Base-by-base conservation (phyloP, 2,113 vertebrate genomes). In the Xiphophorus couchianus region DNA sequence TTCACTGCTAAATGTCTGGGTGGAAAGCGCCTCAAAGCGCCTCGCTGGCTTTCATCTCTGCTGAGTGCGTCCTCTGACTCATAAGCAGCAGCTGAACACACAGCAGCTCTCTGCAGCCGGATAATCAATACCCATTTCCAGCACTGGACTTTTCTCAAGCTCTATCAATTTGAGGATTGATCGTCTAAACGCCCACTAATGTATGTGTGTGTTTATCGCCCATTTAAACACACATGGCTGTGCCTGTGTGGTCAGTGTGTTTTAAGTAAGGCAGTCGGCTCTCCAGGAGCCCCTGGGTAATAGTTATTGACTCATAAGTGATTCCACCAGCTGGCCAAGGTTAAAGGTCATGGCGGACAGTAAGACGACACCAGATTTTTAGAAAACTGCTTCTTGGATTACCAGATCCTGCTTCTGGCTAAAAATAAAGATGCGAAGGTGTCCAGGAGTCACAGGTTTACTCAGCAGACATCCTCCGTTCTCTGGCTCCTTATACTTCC, bases 61-160 rank as follows among this genome's bases (percentile, higher is more conserved):
- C 79, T 28, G 78, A 83, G 79, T 31, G 37, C 63, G 30, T 85
- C 72, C 86, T 81, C 78, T 63, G 77, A 86, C 84, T 92, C 73
- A 61, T 72, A 82, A 84, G 78, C 83, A 84, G 84, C 86, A 83
- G 80, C 80, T 77, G 84, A 90, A 62, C 80, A 77, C 84, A 87
- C 81, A 87, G 81, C 73, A 22, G 67, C 58, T 75, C 58, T 75
- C 76, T 86, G 84, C 84, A 69, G 28, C 74, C 27, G 5, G 9
- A 28, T 28, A 67, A 89, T 92, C 89, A 73, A 91, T 91, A 79
- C 60, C 82, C 86, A 66, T 72, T 81, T 88, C 80, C 69, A 83
- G 28, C 67, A 58, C 72, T 17, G 28, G 81, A 80, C 73, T 73
- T 87, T 87, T 68, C 76, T 79, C 86, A 54, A 78, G 81, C 84